Percentiles rank a stretch among this genome's conserved stretches.
phyloP scores from a whole-genome alignment of 35 echinoderm and acorn worm species.

The Anneissia japonica region DNA sequence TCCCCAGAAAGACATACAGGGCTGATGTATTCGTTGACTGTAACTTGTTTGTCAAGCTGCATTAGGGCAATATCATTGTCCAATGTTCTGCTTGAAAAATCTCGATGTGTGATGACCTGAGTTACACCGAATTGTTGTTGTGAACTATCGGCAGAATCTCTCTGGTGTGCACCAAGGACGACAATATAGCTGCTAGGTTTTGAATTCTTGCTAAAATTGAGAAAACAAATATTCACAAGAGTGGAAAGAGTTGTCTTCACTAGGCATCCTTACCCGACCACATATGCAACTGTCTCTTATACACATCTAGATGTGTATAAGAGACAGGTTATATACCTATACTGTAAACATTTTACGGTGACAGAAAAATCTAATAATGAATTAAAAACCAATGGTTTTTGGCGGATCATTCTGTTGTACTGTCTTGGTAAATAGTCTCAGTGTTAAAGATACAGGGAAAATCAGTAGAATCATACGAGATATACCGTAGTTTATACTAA shows the following conservation, averaged over 20 bases:
- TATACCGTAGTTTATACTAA: no score
- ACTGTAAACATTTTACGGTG: no score
- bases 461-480: no score
- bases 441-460: no score
- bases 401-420: no score
- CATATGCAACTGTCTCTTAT: no score
- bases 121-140: conserved; percentile 28
- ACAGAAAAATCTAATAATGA: no score
- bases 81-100: conserved; percentile 30
- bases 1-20: conserved; percentile 41
- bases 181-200: conserved; percentile 34
- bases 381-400: no score
- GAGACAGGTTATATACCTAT: no score
- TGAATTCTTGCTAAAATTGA: background rate
- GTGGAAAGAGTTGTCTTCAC: background rate
- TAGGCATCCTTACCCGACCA: background rate
- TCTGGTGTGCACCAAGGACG: conserved; percentile 55
- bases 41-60: conserved; percentile 45
- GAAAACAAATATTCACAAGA: background rate
- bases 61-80: conserved; percentile 84
- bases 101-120: conserved; percentile 47
- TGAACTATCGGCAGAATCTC: conserved; percentile 26
- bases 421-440: no score
- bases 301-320: no score
- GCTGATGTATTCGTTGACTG: conserved; percentile 41